These are phyloP conservation scores for Dendrolimus pini DNA, from an alignment of 2,888 invertebrate species.

Conservation along the genomic window DNA sequence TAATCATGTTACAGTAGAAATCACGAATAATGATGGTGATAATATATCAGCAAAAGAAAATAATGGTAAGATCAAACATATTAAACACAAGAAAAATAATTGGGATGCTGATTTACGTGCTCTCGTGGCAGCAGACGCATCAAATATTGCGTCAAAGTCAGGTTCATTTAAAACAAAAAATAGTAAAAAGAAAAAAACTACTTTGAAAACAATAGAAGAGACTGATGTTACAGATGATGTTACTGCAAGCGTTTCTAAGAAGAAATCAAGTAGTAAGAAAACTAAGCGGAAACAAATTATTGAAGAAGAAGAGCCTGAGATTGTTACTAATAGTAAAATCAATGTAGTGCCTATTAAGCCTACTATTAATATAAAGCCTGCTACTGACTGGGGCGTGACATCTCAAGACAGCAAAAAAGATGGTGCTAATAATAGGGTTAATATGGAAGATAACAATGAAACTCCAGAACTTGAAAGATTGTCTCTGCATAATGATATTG, in stretches of 20 bases:
- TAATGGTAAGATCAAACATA: constrained; percentile 15
- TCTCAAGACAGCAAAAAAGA: constrained; percentile 18
- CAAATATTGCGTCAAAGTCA: constrained; percentile 6
- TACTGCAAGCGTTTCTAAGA: constrained; percentile 13
- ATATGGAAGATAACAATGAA: constrained; percentile 33
- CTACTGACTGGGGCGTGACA: constrained; percentile 14
- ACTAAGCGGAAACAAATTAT: constrained; percentile 24
- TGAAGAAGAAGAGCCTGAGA: constrained; percentile 25
- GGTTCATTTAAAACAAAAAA: constrained; percentile 21
- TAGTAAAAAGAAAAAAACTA: constrained; percentile 22
- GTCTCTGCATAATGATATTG: constrained; percentile 57
- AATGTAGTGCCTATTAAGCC: constrained; percentile 33
- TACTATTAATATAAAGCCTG: constrained; percentile 43
- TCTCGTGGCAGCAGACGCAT: constrained; percentile 26
- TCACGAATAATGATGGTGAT: constrained; percentile 18
- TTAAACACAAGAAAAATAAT: constrained; percentile 29
- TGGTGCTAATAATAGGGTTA: constrained; percentile 21
- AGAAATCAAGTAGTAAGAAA: constrained; percentile 21
- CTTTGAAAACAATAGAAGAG: constrained; percentile 10
- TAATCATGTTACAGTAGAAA: constrained; percentile 19
- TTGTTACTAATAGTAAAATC: constrained; percentile 10
- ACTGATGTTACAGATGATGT: constrained; percentile 11
- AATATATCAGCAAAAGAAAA: constrained; percentile 24
- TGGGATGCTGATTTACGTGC: constrained; percentile 63
- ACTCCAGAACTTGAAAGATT: constrained; percentile 63